Evolutionary conservation across 2,888 invertebrate species (phyloP).

Genomic region (Agonopterix arenella): DNA sequence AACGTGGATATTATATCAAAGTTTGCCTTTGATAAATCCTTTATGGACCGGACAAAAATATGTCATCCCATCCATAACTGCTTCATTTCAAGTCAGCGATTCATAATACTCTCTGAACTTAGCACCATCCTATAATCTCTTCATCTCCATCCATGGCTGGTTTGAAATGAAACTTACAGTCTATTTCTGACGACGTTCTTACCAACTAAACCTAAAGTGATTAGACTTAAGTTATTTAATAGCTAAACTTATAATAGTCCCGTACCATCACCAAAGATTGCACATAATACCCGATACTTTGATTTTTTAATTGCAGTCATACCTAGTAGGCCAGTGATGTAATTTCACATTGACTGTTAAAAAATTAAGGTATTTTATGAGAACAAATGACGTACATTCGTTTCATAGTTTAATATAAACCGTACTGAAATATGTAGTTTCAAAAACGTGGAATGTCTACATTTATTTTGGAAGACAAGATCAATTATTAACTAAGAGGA

Average conservation of each 20-base stretch:
- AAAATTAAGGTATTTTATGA: conserved; percentile 66
- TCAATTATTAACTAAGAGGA: conserved; percentile 33
- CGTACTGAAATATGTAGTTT: conserved; percentile 27
- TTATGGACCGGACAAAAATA: conserved; percentile 64
- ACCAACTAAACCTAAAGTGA: conserved; percentile 33
- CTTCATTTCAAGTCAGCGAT: conserved; percentile 70
- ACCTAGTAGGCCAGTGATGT: conserved; percentile 51
- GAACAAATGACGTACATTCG: conserved; percentile 41
- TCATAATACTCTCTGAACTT: conserved; percentile 21
- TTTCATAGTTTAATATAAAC: conserved; percentile 42
- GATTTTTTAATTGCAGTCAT: conserved; percentile 76
- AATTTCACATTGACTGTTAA: conserved; percentile 61
- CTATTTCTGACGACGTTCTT: conserved; percentile 36
- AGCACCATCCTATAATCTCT: conserved; percentile 53
- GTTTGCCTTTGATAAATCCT: conserved; percentile 29
- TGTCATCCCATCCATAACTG: conserved; percentile 67
- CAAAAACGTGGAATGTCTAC: conserved; percentile 40
- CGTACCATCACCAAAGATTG: conserved; percentile 86
- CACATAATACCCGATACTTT: conserved; percentile 90
- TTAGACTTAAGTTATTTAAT: conserved; percentile 36
- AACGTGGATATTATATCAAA: conserved; percentile 48
- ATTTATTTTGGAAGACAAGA: conserved; percentile 63
- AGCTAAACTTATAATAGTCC: conserved; percentile 60
- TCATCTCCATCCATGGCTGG: conserved; percentile 41
- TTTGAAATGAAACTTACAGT: conserved; percentile 66